phyloP scores from a whole-genome alignment of 1,140 invertebrate species.

The Nymphalis io region DNA sequence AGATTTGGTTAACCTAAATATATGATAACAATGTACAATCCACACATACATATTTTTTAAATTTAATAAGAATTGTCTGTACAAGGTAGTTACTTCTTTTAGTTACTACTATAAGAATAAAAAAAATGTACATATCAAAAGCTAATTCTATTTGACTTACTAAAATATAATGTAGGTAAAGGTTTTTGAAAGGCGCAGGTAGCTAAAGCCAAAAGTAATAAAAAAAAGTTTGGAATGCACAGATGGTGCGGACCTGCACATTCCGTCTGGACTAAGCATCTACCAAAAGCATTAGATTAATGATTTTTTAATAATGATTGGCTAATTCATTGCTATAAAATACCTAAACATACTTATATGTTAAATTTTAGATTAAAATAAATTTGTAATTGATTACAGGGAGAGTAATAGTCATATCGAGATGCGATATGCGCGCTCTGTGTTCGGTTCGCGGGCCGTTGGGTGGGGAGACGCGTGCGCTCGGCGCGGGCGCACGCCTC shows the following conservation, averaged over 20 bases:
- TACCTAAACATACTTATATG: too few relatives aligned
- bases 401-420: slow-evolving; percentile 76
- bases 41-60: too few relatives aligned
- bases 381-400: slow-evolving; percentile 48
- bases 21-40: too few relatives aligned
- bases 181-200: slow-evolving; percentile 60
- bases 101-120: too few relatives aligned
- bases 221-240: slow-evolving; percentile 69
- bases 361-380: not conserved
- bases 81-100: too few relatives aligned
- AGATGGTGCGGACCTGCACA: slow-evolving; percentile 71
- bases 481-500: slow-evolving; percentile 72
- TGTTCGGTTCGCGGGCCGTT: slow-evolving; percentile 80
- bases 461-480: slow-evolving; percentile 72
- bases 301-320: not conserved
- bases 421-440: slow-evolving; percentile 81
- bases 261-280: slow-evolving; percentile 44
- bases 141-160: not conserved
- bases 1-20: too few relatives aligned
- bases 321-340: too few relatives aligned
- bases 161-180: slow-evolving; percentile 42
- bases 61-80: too few relatives aligned
- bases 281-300: not conserved
- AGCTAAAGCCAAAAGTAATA: slow-evolving; percentile 63
- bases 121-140: too few relatives aligned